Evolutionary conservation across 37 sponge, comb jelly and placozoan species (phyloP), one percentile per base, ranked within the genome.

Genomic region (Halisarca cf. caerulea): DNA sequence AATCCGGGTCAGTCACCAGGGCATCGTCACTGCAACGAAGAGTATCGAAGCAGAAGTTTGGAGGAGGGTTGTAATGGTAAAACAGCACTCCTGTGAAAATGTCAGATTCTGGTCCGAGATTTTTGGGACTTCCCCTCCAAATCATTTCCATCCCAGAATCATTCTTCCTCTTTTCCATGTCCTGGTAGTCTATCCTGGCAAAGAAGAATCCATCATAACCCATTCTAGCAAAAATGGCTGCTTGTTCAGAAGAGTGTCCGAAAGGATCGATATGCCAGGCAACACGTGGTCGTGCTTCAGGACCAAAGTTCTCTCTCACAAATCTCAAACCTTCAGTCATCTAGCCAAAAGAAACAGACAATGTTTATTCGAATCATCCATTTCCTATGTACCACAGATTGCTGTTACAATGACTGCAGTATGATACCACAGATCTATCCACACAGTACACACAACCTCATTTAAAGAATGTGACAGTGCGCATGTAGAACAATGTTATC

Each of bases 161-260:
- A 27, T 80, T 77, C 64, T 60, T 53, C 53, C 95, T 55, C 34
- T 66, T 42, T 25, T 58, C 62, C 27, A 69, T 79, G 74, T 95
- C 99, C 45, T 92, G 92, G 41, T 98, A 96, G 85, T 98, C 96
- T 40, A 91, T 92, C 3, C 99, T 84, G 37, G 86, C 93, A 81
- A 98, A 98, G 90, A 94, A 98, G 72, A 96, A 82, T 3, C 91
- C 94, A 66, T 96, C 92, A 59, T 87, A 91, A 0, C 96, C 99
- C 84, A 91, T 89, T 87, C 74, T 79, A 21, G 91, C 83, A 85
- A 92, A 87, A 34, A 95, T 73, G 43, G 90, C 85, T 6, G 93
- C 92, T 66, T 85, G 85, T 17, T 84, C 88, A 0, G 90, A 78
- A 15, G 93, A 92, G 85, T 92, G 95, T 2, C 95, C 95, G 0